These are phyloP conservation scores for Leucozona laternaria DNA, from an alignment of 2,888 invertebrate species.

Conservation along the genomic window DNA sequence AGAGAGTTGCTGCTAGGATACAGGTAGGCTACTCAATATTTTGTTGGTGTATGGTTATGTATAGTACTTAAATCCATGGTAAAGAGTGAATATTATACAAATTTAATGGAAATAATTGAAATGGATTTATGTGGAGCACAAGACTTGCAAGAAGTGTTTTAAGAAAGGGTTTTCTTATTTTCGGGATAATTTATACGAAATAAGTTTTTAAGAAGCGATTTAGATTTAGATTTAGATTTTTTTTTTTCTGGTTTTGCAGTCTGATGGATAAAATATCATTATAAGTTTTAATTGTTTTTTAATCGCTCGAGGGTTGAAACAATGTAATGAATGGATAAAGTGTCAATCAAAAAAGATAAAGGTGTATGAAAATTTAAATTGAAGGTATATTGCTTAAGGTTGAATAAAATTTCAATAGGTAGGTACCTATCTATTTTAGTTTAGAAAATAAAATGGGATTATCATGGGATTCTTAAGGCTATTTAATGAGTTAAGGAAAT, in stretches of 20 bases:
- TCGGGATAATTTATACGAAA: constrained; percentile 1
- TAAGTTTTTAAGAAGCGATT: not conserved
- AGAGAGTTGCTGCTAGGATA: constrained; percentile 85
- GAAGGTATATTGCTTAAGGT: not conserved
- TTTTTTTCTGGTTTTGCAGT: not conserved
- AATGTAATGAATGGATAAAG: not conserved
- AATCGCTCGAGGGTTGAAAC: not conserved
- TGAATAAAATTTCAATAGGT: not conserved
- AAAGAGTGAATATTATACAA: not conserved
- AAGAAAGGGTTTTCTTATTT: not conserved
- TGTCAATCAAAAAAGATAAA: constrained; percentile 10
- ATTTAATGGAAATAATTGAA: constrained; percentile 14
- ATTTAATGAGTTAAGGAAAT: too few relatives aligned
- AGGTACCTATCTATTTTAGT: not conserved
- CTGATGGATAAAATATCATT: constrained; percentile 8
- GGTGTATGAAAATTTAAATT: not conserved
- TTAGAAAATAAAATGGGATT: not conserved
- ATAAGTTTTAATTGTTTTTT: constrained; percentile 28
- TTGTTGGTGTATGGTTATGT: not conserved
- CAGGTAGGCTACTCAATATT: constrained; percentile 83
- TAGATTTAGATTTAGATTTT: too few relatives aligned
- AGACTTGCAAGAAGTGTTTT: not conserved
- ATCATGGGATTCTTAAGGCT: not conserved
- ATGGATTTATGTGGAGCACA: not conserved
- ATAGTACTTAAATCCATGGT: not conserved